Evolutionary conservation across 2,797 vertebrate genomes (phyloP).

Genomic region (Rhinogobio ventralis): DNA sequence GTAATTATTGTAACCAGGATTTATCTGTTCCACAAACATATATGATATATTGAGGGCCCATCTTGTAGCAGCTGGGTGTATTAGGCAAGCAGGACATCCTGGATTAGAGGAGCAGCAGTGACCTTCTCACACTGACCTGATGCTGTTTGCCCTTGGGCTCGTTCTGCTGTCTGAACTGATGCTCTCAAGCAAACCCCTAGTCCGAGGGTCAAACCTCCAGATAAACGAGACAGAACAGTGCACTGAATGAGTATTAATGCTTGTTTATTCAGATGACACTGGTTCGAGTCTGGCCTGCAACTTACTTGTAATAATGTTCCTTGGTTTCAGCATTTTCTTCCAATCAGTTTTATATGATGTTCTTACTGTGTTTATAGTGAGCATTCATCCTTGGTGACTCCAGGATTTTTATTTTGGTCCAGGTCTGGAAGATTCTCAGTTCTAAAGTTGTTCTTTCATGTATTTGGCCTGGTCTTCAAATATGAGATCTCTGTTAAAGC

Average conservation of each 20-base stretch:
- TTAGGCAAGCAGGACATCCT: not conserved
- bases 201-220: not conserved
- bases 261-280: not conserved
- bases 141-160: not conserved
- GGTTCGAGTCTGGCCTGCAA: not conserved
- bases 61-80: not conserved
- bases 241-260: not conserved
- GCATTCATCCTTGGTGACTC: not conserved
- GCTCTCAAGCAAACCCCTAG: not conserved
- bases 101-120: not conserved
- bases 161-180: not conserved
- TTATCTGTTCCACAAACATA: not conserved
- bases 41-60: not conserved
- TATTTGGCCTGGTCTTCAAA: conserved; percentile 40
- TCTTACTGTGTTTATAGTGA: not conserved
- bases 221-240: not conserved
- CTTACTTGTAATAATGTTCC: not conserved
- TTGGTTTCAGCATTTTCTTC: not conserved
- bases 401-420: not conserved
- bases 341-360: not conserved
- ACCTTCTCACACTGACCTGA: not conserved
- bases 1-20: not conserved
- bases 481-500: conserved; percentile 52
- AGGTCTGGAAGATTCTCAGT: conserved; percentile 25
- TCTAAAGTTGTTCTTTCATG: conserved; percentile 14